phyloP scores from a whole-genome alignment of 2,113 vertebrate genomes.

The Oryzias javanicus region DNA sequence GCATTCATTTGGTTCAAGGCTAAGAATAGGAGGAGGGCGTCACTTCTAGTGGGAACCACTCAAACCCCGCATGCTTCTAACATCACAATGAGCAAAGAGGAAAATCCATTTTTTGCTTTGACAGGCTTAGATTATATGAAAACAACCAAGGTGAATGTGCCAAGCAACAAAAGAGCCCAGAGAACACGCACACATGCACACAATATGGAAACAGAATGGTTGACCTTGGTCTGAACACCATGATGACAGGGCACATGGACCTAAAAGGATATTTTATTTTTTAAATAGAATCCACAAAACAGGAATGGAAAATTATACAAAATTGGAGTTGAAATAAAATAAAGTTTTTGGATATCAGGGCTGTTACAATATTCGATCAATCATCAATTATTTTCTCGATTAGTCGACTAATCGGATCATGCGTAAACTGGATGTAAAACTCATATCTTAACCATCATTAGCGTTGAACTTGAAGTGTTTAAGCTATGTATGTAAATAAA shows the following conservation, averaged over 20 bases:
- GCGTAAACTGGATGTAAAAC: too few relatives aligned
- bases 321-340: too few relatives aligned
- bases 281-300: neutral
- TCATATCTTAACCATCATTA: too few relatives aligned
- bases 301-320: neutral
- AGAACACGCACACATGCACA: conserved; percentile 23
- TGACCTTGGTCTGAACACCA: conserved; percentile 67
- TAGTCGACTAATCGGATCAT: too few relatives aligned
- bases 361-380: too few relatives aligned
- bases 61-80: conserved; percentile 43
- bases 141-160: conserved; percentile 66
- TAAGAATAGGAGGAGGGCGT: conserved; percentile 40
- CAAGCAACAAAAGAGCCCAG: conserved; percentile 22
- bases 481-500: too few relatives aligned
- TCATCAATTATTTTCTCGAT: too few relatives aligned
- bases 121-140: conserved; percentile 41
- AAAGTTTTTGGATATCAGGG: too few relatives aligned
- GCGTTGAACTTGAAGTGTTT: too few relatives aligned
- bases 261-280: conserved; percentile 24
- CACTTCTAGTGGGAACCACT: conserved; percentile 50
- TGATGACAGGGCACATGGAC: conserved; percentile 48
- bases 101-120: conserved; percentile 62
- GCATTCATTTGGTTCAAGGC: conserved; percentile 59
- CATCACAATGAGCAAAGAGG: conserved; percentile 43
- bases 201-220: conserved; percentile 32